Percentiles rank a stretch among this genome's conserved stretches.
Evolutionary conservation across 2,888 invertebrate species (phyloP).

Genomic region (Cheilosia vulpina): DNA sequence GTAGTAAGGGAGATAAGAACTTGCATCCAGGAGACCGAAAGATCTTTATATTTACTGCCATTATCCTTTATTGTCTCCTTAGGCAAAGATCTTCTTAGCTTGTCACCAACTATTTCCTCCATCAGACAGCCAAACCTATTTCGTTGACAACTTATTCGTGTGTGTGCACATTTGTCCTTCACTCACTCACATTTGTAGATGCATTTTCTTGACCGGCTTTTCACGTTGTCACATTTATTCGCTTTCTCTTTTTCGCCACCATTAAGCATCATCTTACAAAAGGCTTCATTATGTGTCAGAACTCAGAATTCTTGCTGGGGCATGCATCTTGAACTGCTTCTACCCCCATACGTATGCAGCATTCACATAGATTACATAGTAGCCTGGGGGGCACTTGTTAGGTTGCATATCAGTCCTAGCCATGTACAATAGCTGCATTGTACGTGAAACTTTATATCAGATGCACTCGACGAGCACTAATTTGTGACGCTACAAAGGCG

Average conservation of each 20-base stretch:
- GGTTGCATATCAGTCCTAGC: slow-evolving; percentile 45
- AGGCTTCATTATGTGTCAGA: slow-evolving; percentile 28
- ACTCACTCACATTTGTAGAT: slow-evolving; percentile 27
- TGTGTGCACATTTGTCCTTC: slow-evolving; percentile 23
- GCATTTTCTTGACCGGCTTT: slow-evolving; percentile 22
- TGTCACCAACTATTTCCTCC: background rate
- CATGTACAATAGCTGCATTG: background rate
- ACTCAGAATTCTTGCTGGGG: slow-evolving; percentile 26
- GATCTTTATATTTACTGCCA: too few species aligned
- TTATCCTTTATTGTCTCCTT: too few species aligned
- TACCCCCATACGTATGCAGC: background rate
- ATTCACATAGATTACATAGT: background rate
- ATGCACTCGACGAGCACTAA: slow-evolving; percentile 51
- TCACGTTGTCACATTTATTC: background rate
- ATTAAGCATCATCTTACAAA: background rate
- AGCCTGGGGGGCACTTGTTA: slow-evolving; percentile 38
- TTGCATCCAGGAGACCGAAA: too few species aligned
- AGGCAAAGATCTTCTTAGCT: too few species aligned
- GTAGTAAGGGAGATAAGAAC: too few species aligned
- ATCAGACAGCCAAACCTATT: background rate
- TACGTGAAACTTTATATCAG: slow-evolving; percentile 22
- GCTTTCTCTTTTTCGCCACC: slow-evolving; percentile 6
- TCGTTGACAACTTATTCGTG: slow-evolving; percentile 3
- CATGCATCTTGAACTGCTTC: slow-evolving; percentile 47
- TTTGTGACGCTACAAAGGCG: slow-evolving; percentile 42